Conservation (phyloP, 2,888 invertebrate genomes). For the Tenthredo scrophulariae region DNA sequence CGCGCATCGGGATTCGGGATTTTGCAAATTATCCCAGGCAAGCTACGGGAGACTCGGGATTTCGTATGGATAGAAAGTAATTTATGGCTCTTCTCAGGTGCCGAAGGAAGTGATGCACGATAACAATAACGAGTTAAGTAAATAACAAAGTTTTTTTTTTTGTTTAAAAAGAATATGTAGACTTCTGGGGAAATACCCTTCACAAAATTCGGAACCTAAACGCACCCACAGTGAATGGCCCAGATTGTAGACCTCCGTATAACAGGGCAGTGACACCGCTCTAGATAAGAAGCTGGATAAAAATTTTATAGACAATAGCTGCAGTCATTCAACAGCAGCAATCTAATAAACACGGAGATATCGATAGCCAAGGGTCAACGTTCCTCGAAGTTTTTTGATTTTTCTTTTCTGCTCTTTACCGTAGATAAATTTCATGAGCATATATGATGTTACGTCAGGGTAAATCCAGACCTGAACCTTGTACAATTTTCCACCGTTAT, state of each 20-base stretch:
- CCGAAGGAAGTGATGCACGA: background rate
- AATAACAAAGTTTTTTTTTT: too few relatives aligned
- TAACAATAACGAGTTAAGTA: background rate
- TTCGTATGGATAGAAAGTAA: background rate
- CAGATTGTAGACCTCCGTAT: background rate
- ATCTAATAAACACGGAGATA: background rate
- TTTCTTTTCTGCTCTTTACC: background rate
- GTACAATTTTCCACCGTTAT: too few relatives aligned
- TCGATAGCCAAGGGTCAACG: conserved; percentile 47
- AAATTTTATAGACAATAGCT: conserved; percentile 19
- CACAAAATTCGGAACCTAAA: background rate
- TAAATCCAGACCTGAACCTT: too few relatives aligned
- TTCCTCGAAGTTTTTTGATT: background rate
- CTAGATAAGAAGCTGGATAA: conserved; percentile 11
- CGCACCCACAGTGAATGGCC: background rate
- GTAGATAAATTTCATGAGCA: background rate
- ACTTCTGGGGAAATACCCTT: background rate
- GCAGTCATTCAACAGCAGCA: conserved; percentile 16
- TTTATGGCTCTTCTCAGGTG: background rate
- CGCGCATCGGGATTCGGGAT: conserved; percentile 57
- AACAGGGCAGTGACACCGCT: conserved; percentile 27
- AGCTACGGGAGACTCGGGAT: conserved; percentile 6
- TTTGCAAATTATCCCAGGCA: background rate
- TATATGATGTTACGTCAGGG: too few relatives aligned
- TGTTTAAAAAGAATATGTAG: too few relatives aligned